Percentiles rank a stretch among this genome's conserved stretches.
Evolutionary conservation across 1,140 invertebrate species (phyloP).

Genomic region (Eumaeus atala): DNA sequence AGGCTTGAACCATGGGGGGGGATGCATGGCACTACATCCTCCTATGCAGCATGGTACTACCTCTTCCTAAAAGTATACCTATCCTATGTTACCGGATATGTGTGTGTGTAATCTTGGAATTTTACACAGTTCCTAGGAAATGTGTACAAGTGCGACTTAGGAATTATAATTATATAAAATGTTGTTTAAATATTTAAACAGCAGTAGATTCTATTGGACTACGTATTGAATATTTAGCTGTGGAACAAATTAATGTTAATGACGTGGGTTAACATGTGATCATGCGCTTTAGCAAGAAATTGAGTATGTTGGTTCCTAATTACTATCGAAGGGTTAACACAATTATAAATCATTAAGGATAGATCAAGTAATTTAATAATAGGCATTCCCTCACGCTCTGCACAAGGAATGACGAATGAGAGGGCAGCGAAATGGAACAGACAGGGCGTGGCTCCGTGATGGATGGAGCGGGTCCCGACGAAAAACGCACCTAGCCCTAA

Average conservation of each 20-base stretch:
- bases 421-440: slow-evolving; percentile 44
- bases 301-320: neutral
- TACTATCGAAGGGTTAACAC: neutral
- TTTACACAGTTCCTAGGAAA: too few relatives aligned
- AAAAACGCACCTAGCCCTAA: slow-evolving; percentile 52
- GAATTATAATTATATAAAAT: too few relatives aligned
- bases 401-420: slow-evolving; percentile 23
- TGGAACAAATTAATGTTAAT: neutral
- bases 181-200: neutral
- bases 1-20: too few relatives aligned
- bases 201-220: neutral
- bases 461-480: slow-evolving; percentile 45
- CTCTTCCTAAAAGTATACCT: too few relatives aligned
- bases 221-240: neutral
- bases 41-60: too few relatives aligned
- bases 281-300: neutral
- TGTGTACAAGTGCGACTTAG: neutral
- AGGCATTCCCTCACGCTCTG: slow-evolving; percentile 20
- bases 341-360: slow-evolving; percentile 5
- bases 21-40: too few relatives aligned
- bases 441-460: slow-evolving; percentile 49
- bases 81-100: too few relatives aligned
- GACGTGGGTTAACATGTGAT: neutral
- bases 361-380: slow-evolving; percentile 26
- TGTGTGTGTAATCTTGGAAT: too few relatives aligned